Percentiles rank a stretch among this genome's conserved stretches.
These are phyloP conservation scores for Ephestia elutella DNA, from an alignment of 1,140 invertebrate genomes.

Conservation along the genomic window DNA sequence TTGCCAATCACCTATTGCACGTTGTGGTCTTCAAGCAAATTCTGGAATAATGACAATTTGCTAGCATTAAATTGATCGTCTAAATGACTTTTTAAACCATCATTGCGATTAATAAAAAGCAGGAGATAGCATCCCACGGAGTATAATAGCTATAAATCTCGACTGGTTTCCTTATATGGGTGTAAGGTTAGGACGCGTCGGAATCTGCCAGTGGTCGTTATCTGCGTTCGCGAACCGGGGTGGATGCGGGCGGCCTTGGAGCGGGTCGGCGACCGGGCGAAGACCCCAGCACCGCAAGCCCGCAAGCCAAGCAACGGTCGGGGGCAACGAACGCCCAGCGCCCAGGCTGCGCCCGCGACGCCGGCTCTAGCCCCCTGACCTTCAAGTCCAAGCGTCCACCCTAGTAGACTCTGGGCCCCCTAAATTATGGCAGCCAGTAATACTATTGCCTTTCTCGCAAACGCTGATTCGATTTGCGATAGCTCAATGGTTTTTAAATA, in stretches of 20 bases:
- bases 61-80: no score
- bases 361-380: constrained; percentile 52
- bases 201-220: constrained; percentile 48
- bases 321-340: constrained; percentile 69
- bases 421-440: constrained; percentile 3
- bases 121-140: background rate
- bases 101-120: background rate
- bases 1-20: no score
- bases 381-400: constrained; percentile 42
- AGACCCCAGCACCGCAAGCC: constrained; percentile 68
- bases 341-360: constrained; percentile 36
- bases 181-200: constrained; percentile 21
- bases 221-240: constrained; percentile 51
- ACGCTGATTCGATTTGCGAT: no score
- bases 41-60: no score
- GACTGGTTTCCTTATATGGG: constrained; percentile 13
- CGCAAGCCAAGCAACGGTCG: constrained; percentile 54
- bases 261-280: constrained; percentile 69
- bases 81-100: no score
- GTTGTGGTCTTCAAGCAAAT: no score
- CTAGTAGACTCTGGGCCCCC: constrained; percentile 20
- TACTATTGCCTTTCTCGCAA: background rate
- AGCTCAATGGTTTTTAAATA: background rate
- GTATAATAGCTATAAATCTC: constrained; percentile 6
- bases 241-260: constrained; percentile 68